A percentile compares a stretch with the other conserved stretches of the same genome.
Evolutionary conservation across 2,797 vertebrate genomes (phyloP).

Genomic region (Pseudochirops corinnae): DNA sequence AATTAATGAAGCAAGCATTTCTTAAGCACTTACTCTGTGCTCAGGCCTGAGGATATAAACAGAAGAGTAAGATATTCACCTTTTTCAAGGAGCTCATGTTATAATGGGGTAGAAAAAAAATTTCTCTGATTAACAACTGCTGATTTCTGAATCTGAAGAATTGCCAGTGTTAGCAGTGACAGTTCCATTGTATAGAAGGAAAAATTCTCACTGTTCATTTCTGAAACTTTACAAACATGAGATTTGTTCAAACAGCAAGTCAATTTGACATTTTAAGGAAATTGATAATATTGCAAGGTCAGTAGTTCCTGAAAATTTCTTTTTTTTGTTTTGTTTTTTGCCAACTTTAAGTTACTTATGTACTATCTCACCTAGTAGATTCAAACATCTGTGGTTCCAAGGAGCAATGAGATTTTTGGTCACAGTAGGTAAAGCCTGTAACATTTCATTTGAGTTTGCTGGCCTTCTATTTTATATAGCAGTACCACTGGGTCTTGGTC

Average conservation of each 20-base stretch:
- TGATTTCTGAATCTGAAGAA: not conserved
- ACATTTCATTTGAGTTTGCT: constrained; percentile 36
- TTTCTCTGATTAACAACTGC: not conserved
- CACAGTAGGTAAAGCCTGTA: not conserved
- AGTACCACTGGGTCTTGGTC: not conserved
- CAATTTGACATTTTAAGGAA: constrained; percentile 45
- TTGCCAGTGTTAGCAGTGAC: not conserved
- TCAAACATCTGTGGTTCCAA: constrained; percentile 13
- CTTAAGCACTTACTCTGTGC: not conserved
- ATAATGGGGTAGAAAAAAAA: not conserved
- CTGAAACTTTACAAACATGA: constrained; percentile 9
- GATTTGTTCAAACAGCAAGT: constrained; percentile 15
- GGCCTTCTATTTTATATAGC: constrained; percentile 1
- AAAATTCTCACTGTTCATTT: constrained; percentile 39
- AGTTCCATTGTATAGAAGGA: not conserved
- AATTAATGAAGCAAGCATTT: not conserved
- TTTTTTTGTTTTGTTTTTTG: not conserved
- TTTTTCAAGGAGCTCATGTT: not conserved
- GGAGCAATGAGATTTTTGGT: constrained; percentile 26
- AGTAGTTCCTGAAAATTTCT: constrained; percentile 33
- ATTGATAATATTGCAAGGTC: constrained; percentile 43
- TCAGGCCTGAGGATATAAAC: not conserved
- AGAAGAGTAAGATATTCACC: not conserved
- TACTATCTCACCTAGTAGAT: not conserved
- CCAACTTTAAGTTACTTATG: constrained; percentile 11